phyloP scores from a whole-genome alignment of 2,888 invertebrate genomes.

The Phyto melanocephala region DNA sequence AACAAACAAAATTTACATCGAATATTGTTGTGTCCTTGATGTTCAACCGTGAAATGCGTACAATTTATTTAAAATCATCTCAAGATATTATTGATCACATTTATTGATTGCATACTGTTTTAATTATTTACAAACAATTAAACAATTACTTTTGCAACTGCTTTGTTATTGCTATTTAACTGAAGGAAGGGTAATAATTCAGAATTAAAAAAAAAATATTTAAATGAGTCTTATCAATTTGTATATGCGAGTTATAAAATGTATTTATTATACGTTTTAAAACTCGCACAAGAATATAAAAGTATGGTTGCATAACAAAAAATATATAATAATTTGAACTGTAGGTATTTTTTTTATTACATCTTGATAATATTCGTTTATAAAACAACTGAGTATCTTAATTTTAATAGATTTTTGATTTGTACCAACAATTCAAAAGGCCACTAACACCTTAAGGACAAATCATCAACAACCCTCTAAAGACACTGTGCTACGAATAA shows the following conservation, averaged over 20 bases:
- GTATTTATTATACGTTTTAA: background rate
- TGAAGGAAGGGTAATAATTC: constrained; percentile 1
- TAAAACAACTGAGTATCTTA: background rate
- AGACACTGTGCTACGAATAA: background rate
- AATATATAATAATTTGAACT: constrained; percentile 74
- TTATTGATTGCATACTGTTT: too few species aligned
- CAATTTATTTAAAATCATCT: too few species aligned
- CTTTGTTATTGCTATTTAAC: background rate
- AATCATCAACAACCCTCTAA: constrained; percentile 3
- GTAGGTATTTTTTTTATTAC: constrained; percentile 75
- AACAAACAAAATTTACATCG: too few species aligned
- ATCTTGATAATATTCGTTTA: constrained; percentile 17
- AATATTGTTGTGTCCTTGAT: too few species aligned
- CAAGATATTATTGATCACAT: too few species aligned
- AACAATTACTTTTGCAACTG: constrained; percentile 70
- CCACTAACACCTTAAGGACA: constrained; percentile 1
- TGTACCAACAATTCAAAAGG: constrained; percentile 35
- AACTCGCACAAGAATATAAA: background rate
- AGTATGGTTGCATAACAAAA: constrained; percentile 69
- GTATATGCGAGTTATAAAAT: background rate
- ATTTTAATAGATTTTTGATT: constrained; percentile 31
- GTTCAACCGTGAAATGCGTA: too few species aligned
- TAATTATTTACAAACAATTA: constrained; percentile 71
- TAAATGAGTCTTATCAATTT: constrained; percentile 19
- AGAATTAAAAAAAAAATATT: background rate